phyloP scores from a whole-genome alignment of 2,888 invertebrate genomes.

The Caenorhabditis drosophilae region DNA sequence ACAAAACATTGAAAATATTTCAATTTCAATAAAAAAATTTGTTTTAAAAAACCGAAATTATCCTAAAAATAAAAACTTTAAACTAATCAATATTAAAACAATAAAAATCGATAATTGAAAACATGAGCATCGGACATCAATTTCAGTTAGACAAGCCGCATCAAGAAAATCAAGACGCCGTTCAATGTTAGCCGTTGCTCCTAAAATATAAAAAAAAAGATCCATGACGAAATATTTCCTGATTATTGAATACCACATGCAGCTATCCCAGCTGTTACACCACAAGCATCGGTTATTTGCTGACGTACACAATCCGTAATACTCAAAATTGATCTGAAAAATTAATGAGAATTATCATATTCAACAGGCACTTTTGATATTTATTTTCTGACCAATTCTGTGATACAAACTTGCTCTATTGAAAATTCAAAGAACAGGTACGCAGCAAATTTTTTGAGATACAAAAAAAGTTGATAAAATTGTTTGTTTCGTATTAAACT shows the following conservation, averaged over 20 bases:
- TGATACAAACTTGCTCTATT: no score
- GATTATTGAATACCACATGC: constrained; percentile 15
- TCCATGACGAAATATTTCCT: neutral
- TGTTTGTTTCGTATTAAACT: no score
- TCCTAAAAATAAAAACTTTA: no score
- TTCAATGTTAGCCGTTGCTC: constrained; percentile 39
- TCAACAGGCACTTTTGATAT: neutral
- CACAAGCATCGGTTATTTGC: constrained; percentile 22
- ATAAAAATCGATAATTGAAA: no score
- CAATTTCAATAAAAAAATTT: no score
- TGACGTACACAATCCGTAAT: constrained; percentile 25
- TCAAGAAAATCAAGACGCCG: constrained; percentile 37
- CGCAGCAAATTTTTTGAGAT: no score
- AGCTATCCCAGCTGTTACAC: constrained; percentile 15
- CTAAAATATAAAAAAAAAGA: constrained; percentile 8
- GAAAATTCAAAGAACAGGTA: no score
- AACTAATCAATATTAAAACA: no score
- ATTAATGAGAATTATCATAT: neutral
- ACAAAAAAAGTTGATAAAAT: no score
- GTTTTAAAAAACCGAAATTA: no score
- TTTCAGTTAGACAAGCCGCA: constrained; percentile 38
- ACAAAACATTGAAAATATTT: no score
- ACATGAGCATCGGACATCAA: constrained; percentile 33
- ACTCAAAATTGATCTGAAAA: constrained; percentile 11
- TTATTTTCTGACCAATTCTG: no score